Percentiles rank a stretch among this genome's conserved stretches.
Conservation (phyloP, 2,888 invertebrate species). For the Idaea biselata region DNA sequence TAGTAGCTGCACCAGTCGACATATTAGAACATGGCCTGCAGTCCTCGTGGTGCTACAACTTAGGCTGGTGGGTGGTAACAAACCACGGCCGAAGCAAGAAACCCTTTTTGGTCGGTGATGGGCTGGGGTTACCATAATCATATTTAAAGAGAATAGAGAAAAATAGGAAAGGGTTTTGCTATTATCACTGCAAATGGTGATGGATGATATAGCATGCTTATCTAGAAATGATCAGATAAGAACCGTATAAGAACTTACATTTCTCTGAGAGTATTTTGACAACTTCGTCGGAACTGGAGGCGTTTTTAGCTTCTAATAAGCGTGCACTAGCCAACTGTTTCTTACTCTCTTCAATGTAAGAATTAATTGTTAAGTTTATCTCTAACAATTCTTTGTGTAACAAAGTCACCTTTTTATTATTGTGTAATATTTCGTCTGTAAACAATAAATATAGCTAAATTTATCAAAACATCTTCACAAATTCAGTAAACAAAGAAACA, state of each 20-base stretch:
- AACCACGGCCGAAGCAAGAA: no score
- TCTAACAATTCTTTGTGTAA: slow-evolving; percentile 67
- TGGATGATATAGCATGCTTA: no score
- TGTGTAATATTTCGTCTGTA: slow-evolving; percentile 68
- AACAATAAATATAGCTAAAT: slow-evolving; percentile 30
- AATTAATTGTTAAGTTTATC: slow-evolving; percentile 69
- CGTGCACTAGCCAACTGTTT: slow-evolving; percentile 54
- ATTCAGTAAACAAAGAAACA: slow-evolving; percentile 54
- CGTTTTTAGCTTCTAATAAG: slow-evolving; percentile 57
- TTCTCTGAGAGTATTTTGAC: slow-evolving; percentile 60
- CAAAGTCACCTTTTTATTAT: slow-evolving; percentile 55
- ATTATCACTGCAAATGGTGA: no score
- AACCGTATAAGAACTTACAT: slow-evolving; percentile 44
- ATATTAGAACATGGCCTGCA: no score
- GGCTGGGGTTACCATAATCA: no score
- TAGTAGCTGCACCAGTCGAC: no score
- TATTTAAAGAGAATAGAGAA: no score
- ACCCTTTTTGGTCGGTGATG: no score
- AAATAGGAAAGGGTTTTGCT: no score
- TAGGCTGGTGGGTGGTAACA: no score
- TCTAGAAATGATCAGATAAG: no score
- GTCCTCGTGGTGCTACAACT: neutral
- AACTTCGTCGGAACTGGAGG: slow-evolving; percentile 60
- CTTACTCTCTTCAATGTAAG: slow-evolving; percentile 68
- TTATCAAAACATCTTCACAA: slow-evolving; percentile 26